Conservation (phyloP, 1,140 invertebrate genomes). For the Pogonomyrmex californicus region DNA sequence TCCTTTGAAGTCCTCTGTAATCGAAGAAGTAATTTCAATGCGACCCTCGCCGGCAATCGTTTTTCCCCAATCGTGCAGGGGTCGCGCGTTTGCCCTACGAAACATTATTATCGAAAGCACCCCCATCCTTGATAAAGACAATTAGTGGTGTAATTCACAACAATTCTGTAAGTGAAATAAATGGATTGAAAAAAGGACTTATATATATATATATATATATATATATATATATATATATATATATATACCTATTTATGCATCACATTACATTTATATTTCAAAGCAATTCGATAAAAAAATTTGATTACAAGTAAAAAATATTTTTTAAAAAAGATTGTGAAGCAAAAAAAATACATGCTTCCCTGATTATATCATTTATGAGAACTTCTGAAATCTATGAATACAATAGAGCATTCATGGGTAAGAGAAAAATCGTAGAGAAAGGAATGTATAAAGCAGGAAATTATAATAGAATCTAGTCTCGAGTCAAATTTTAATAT, state of each 20-base stretch:
- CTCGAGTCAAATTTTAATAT: not conserved
- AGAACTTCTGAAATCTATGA: not conserved
- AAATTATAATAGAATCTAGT: not conserved
- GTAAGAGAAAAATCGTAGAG: not conserved
- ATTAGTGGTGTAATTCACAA: conserved; percentile 55
- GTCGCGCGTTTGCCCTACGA: not conserved
- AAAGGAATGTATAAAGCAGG: not conserved
- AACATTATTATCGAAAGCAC: conserved; percentile 42
- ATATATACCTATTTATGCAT: not conserved
- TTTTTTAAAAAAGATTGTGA: too few relatives aligned
- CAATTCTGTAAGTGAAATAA: not conserved
- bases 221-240: not conserved
- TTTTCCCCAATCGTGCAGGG: conserved; percentile 7
- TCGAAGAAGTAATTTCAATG: conserved; percentile 75
- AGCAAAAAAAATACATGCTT: not conserved
- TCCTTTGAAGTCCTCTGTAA: conserved; percentile 74
- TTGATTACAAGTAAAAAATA: not conserved
- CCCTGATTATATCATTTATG: not conserved
- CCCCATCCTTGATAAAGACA: conserved; percentile 39
- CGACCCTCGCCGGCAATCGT: conserved; percentile 49
- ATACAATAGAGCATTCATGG: not conserved
- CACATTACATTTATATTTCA: conserved; percentile 1
- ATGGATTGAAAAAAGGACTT: not conserved
- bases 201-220: not conserved
- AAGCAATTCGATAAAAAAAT: not conserved